Evolutionary conservation across 2,888 invertebrate species (phyloP).

Genomic region (Arge pagana): DNA sequence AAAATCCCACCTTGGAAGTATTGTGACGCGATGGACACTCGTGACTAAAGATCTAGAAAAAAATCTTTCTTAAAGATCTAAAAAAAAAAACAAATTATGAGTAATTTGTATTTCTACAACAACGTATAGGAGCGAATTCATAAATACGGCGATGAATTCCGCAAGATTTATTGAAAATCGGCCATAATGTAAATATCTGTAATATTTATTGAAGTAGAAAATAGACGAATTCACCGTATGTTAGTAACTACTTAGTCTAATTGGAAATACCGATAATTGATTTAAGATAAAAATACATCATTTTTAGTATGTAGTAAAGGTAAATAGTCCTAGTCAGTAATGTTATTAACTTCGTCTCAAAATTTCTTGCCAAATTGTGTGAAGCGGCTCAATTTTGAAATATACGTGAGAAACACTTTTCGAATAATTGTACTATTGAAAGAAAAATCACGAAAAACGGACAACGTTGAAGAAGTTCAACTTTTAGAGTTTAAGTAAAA

Average conservation of each 20-base stretch:
- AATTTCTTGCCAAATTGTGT: conserved; percentile 20
- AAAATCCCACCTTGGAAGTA: no score
- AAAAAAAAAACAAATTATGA: no score
- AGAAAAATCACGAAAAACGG: not conserved
- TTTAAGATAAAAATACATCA: conserved; percentile 9
- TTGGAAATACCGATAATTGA: conserved; percentile 27
- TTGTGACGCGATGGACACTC: no score
- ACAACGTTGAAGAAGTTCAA: conserved; percentile 1
- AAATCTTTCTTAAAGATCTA: no score
- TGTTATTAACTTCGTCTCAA: not conserved
- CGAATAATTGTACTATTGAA: conserved; percentile 1
- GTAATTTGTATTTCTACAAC: no score
- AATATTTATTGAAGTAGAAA: conserved; percentile 55
- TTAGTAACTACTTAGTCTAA: conserved; percentile 41
- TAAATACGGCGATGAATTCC: no score
- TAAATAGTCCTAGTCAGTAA: conserved; percentile 21
- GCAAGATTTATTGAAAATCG: conserved; percentile 10
- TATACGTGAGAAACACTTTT: not conserved
- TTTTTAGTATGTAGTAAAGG: conserved; percentile 10
- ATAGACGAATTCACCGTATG: conserved; percentile 41
- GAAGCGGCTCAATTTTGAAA: conserved; percentile 18
- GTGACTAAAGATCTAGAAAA: no score
- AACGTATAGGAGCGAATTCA: no score
- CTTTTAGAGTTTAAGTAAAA: conserved; percentile 3
- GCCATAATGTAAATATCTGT: conserved; percentile 53